A percentile compares a stretch with the other conserved stretches of the same genome.
These are phyloP conservation scores for Melipona beecheii DNA, from an alignment of 2,888 invertebrate species.

Conservation along the genomic window DNA sequence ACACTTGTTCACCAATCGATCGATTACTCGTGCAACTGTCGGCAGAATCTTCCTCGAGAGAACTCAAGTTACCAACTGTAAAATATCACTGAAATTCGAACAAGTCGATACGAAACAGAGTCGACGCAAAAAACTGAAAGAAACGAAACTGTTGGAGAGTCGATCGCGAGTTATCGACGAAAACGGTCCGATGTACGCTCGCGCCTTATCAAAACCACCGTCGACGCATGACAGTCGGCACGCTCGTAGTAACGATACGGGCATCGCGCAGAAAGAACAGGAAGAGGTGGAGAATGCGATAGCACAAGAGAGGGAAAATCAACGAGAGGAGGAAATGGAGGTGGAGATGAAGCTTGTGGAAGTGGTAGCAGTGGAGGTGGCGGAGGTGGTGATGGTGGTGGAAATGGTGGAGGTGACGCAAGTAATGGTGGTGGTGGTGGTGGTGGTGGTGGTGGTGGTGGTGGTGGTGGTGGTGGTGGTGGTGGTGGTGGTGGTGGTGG, in stretches of 20 bases:
- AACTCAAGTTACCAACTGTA: not conserved
- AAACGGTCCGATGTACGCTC: conserved; percentile 20
- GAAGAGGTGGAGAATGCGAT: conserved; percentile 50
- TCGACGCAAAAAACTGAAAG: not conserved
- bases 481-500: not conserved
- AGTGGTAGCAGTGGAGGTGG: not conserved
- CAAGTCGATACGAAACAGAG: not conserved
- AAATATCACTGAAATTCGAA: conserved; percentile 9
- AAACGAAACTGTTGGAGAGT: not conserved
- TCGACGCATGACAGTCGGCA: conserved; percentile 59
- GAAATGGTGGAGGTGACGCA: not conserved
- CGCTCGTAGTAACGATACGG: conserved; percentile 53
- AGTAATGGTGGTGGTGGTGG: not conserved
- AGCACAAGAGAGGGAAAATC: conserved; percentile 39
- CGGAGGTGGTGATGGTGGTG: no score
- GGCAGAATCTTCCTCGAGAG: not conserved
- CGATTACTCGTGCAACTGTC: not conserved
- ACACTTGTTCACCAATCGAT: not conserved
- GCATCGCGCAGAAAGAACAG: conserved; percentile 43
- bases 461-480: not conserved
- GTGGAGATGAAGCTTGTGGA: conserved; percentile 17
- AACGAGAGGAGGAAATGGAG: conserved; percentile 31
- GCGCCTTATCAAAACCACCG: conserved; percentile 57
- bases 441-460: not conserved
- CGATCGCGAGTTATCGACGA: conserved; percentile 33